A percentile compares a stretch with the other conserved stretches of the same genome.
phyloP scores from a whole-genome alignment of 2,797 vertebrate genomes.

The Ctenopoma multispine region DNA sequence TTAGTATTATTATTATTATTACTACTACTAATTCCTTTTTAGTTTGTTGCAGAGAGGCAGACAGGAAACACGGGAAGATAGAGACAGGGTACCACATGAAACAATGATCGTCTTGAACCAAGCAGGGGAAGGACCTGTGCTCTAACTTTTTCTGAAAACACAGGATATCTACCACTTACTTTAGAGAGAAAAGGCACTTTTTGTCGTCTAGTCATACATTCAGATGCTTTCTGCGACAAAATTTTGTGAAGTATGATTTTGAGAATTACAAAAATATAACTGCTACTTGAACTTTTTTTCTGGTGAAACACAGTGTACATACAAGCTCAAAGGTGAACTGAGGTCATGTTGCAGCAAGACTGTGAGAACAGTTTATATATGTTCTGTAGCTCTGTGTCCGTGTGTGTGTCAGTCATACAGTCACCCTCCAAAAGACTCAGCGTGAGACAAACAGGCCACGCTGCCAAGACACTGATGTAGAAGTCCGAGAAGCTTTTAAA shows the following conservation, averaged over 20 bases:
- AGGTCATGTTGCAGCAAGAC: constrained; percentile 19
- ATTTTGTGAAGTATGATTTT: not conserved
- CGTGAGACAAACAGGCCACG: constrained; percentile 60
- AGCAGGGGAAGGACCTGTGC: too few species aligned
- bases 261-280: not conserved
- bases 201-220: not conserved
- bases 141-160: too few species aligned
- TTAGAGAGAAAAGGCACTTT: too few species aligned
- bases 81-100: too few species aligned
- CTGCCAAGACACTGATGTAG: constrained; percentile 73
- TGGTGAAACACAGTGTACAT: not conserved
- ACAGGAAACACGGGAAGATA: too few species aligned
- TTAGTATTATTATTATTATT: too few species aligned
- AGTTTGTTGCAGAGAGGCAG: not conserved
- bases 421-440: constrained; percentile 52
- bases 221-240: constrained; percentile 1
- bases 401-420: constrained; percentile 42
- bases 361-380: constrained; percentile 4
- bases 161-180: too few species aligned
- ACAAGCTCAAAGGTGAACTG: constrained; percentile 29
- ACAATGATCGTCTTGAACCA: too few species aligned
- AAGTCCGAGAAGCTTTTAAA: constrained; percentile 70
- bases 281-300: not conserved
- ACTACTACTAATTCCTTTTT: too few species aligned
- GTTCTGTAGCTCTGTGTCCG: constrained; percentile 8